Evolutionary conservation across 2,113 vertebrate species (phyloP).

Genomic region (Callorhinus ursinus): DNA sequence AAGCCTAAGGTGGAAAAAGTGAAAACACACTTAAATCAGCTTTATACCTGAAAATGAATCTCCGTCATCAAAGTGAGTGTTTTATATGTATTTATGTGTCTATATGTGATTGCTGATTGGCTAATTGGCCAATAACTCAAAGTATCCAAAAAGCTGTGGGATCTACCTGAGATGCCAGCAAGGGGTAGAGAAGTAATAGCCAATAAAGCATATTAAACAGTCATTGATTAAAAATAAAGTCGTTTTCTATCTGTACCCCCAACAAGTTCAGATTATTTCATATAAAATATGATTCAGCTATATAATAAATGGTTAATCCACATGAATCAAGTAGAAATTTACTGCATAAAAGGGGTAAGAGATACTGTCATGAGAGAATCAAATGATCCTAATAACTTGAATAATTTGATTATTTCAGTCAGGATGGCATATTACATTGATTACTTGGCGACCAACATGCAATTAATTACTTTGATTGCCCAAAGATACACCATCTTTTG

Average conservation of each 20-base stretch:
- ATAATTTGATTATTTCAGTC: not conserved
- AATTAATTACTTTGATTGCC: slow-evolving; percentile 22
- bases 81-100: not conserved
- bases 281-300: not conserved
- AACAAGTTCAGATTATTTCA: not conserved
- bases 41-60: not conserved
- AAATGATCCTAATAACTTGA: not conserved
- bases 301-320: not conserved
- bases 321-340: not conserved
- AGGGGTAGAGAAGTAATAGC: not conserved
- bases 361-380: not conserved
- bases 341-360: not conserved
- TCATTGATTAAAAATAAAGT: not conserved
- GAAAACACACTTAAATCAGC: not conserved
- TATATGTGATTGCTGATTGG: not conserved
- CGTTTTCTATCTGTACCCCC: not conserved
- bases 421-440: not conserved
- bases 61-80: not conserved
- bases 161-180: not conserved
- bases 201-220: not conserved
- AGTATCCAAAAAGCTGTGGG: not conserved
- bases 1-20: not conserved
- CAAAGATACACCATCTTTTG: not conserved
- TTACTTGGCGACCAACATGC: not conserved
- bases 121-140: not conserved